These are phyloP conservation scores for Macaca mulatta DNA, from an alignment of 2,113 vertebrate genomes.

Conservation along the genomic window DNA sequence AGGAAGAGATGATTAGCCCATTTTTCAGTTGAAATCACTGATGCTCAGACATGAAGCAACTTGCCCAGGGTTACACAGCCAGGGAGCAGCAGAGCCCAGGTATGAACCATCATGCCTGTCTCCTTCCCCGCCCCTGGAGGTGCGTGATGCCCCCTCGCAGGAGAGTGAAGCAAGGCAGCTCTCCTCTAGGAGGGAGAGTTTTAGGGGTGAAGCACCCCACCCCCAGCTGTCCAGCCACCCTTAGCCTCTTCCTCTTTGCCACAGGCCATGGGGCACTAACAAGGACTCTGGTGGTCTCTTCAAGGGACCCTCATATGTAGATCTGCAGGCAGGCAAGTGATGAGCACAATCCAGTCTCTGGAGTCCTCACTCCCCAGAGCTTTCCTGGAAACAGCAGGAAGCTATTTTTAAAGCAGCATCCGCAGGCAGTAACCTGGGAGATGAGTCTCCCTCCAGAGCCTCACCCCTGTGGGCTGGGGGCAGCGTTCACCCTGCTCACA, in stretches of 20 bases:
- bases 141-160: accelerated
- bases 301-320: background rate
- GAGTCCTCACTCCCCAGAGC: conserved; percentile 36
- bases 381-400: conserved; percentile 53
- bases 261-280: no score
- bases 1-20: background rate
- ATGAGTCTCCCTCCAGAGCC: background rate
- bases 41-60: background rate
- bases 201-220: background rate
- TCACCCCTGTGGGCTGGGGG: background rate
- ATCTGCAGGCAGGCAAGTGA: background rate
- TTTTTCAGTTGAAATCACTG: background rate
- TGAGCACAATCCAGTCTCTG: background rate
- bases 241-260: background rate
- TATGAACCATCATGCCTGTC: background rate
- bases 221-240: background rate
- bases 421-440: conserved; percentile 51
- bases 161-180: background rate
- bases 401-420: conserved; percentile 60
- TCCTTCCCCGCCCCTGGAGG: background rate
- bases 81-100: background rate
- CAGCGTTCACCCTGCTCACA: background rate
- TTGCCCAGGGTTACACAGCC: background rate
- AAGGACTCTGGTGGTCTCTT: background rate
- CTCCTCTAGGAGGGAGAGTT: background rate